Base-by-base conservation (phyloP, 2,113 vertebrate species). In the Megalops atlanticus region DNA sequence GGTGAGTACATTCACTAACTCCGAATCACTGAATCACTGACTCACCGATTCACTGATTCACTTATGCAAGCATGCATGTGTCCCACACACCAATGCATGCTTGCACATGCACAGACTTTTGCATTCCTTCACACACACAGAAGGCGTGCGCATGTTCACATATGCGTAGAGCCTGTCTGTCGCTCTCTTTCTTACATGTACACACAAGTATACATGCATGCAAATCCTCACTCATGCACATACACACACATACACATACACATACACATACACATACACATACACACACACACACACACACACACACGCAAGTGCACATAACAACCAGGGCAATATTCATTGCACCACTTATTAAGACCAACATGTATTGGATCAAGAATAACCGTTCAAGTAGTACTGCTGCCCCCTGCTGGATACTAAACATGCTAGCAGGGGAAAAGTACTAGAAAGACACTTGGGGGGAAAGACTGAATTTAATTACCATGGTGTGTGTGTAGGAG, bases 1-100 rank as follows among this genome's bases (percentile, higher is more conserved):
- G 98, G 98, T 99, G 95, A 95, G 97, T 95, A 90, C 91, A 85
- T 91, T 89, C n/a, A n/a, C n/a, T n/a, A n/a, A n/a, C n/a, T n/a
- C n/a, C n/a, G n/a, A n/a, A 86, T 91, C 78, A 82, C 82, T 78
- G 76, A 49, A 15, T 38, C 27, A 15, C 70, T 5, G n/a, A n/a
- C 86, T 91, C 78, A 82, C 82, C n/a, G n/a, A n/a, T 87, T 91
- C 78, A 82, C 82, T 78, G 76, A 49, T 15, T 38, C 27, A 15
- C 70, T 5, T 27, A 81, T 85, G 79, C 81, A 81, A 83, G 45
- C 79, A 83, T 40, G 52, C 40, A 35, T 38, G 21, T 39, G 70
- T 33, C n/a, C 71, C 24, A 69, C 41, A 8, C 8, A 38, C 80
- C 69, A 15, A 76, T 73, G 10, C 36, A 74, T 11, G 54, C 49